Evolutionary conservation across 1,140 invertebrate species (phyloP).

Genomic region (Heliothis virescens): DNA sequence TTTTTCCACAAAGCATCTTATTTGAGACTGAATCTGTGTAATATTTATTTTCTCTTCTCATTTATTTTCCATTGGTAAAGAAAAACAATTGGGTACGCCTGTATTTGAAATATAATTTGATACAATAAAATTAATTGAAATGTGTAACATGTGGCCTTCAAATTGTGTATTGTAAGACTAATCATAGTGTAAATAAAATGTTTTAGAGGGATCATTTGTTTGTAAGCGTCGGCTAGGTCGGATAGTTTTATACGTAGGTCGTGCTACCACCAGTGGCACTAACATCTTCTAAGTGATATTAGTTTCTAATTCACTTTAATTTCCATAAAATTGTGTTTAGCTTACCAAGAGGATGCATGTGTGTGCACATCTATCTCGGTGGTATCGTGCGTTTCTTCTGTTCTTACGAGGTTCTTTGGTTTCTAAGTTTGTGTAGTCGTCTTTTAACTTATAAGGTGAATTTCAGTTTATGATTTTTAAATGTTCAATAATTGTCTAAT

Average conservation of each 20-base stretch:
- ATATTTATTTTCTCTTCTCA: neutral
- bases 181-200: constrained; percentile 38
- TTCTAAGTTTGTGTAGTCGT: constrained; percentile 17
- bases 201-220: constrained; percentile 7
- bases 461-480: neutral
- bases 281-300: neutral
- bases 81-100: neutral
- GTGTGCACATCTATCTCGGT: neutral
- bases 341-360: neutral
- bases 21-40: neutral
- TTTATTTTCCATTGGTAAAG: too few relatives aligned
- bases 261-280: neutral
- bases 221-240: constrained; percentile 23
- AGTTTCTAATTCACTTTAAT: neutral
- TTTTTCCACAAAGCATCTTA: neutral
- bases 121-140: neutral
- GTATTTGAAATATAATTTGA: constrained; percentile 1
- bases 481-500: neutral
- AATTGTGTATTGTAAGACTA: constrained; percentile 27
- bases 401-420: neutral
- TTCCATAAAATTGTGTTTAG: neutral
- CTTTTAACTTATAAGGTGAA: constrained; percentile 6
- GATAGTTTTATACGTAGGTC: constrained; percentile 1
- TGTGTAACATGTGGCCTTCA: constrained; percentile 42
- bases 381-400: neutral